Conservation (phyloP, 2,888 invertebrate genomes). For the Troides helena region DNA sequence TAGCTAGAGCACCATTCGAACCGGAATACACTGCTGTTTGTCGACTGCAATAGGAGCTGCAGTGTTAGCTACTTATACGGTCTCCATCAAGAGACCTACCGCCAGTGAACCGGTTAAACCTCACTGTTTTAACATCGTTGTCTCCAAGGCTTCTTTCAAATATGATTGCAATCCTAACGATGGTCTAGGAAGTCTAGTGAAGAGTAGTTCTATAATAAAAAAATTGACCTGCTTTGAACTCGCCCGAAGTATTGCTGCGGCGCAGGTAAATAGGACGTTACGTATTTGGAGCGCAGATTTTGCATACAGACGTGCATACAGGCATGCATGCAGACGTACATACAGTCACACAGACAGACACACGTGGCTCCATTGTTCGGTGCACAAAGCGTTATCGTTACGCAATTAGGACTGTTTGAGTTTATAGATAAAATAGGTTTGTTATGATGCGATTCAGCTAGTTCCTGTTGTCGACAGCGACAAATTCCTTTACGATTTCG, state of each 20-base stretch:
- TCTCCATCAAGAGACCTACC: too few relatives aligned
- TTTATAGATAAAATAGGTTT: constrained; percentile 9
- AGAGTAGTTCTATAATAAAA: background rate
- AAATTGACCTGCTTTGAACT: background rate
- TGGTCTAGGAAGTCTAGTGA: too few relatives aligned
- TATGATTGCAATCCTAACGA: too few relatives aligned
- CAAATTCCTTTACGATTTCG: background rate
- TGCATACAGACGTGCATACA: too few relatives aligned
- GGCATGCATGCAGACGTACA: background rate
- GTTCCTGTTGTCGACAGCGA: background rate
- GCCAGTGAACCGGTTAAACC: too few relatives aligned
- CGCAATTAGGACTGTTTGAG: constrained; percentile 15
- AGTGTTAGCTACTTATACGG: too few relatives aligned
- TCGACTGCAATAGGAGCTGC: too few relatives aligned
- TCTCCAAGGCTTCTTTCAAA: too few relatives aligned
- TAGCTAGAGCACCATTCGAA: too few relatives aligned
- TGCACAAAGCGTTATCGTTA: constrained; percentile 20
- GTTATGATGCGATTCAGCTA: background rate
- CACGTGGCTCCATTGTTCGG: constrained; percentile 11
- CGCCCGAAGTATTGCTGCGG: constrained; percentile 9
- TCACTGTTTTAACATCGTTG: too few relatives aligned
- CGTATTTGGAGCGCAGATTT: constrained; percentile 7
- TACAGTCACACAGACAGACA: too few relatives aligned
- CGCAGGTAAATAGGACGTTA: constrained; percentile 17
- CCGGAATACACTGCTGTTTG: too few relatives aligned